Evolutionary conservation across 2,797 vertebrate species (phyloP).

Genomic region (Molothrus aeneus): DNA sequence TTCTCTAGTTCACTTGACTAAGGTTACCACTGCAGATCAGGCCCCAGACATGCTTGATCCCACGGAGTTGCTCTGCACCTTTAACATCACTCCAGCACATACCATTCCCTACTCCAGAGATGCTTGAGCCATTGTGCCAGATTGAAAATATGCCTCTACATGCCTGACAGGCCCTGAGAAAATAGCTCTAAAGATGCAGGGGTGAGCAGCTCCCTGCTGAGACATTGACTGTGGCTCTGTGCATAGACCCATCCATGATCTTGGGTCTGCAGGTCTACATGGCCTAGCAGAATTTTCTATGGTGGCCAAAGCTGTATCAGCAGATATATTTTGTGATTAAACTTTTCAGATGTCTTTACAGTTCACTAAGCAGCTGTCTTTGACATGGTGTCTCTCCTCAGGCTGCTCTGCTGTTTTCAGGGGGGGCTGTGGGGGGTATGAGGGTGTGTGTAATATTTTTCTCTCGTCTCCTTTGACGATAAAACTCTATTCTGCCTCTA

Average conservation of each 20-base stretch:
- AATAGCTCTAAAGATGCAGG: background rate
- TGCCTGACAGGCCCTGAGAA: background rate
- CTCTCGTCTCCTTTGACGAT: background rate
- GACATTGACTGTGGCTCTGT: rapidly evolving
- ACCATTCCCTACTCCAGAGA: conserved; percentile 26
- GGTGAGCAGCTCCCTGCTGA: background rate
- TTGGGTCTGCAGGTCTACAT: background rate
- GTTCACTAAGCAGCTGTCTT: background rate
- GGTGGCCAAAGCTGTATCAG: background rate
- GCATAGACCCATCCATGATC: background rate
- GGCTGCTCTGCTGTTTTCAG: background rate
- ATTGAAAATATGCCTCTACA: conserved; percentile 30
- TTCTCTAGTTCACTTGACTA: background rate
- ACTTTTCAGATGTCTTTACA: background rate
- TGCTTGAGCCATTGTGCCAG: background rate
- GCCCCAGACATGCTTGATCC: background rate
- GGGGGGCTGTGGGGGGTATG: too few relatives aligned
- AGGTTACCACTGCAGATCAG: background rate
- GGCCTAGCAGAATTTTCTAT: background rate
- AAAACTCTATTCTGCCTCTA: background rate
- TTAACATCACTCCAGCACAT: conserved; percentile 28
- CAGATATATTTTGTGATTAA: background rate
- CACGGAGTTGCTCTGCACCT: background rate
- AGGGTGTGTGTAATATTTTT: background rate
- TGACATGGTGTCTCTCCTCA: background rate